These are phyloP conservation scores for Altica lythri DNA, from an alignment of 2,888 invertebrate species.

Conservation along the genomic window DNA sequence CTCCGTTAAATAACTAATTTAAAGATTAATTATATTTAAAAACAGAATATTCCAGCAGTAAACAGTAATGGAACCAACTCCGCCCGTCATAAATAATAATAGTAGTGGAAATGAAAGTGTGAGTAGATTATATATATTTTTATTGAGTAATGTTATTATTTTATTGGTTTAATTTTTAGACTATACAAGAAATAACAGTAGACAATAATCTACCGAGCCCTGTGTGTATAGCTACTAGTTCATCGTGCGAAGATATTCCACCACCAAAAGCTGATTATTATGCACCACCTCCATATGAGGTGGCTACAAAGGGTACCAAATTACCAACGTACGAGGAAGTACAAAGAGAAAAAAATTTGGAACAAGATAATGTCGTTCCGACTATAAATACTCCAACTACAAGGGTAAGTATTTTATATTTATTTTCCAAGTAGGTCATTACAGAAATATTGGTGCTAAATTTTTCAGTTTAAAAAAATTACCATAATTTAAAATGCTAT, in stretches of 20 bases:
- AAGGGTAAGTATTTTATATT: conserved; percentile 39
- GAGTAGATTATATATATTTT: conserved; percentile 6
- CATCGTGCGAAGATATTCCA: conserved; percentile 67
- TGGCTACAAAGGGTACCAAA: conserved; percentile 75
- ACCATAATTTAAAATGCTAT: too few relatives aligned
- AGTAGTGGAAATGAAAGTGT: conserved; percentile 24
- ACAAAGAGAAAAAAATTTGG: conserved; percentile 81
- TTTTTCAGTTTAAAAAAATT: too few relatives aligned
- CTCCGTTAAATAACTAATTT: too few relatives aligned
- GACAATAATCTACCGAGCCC: conserved; percentile 32
- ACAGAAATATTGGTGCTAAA: too few relatives aligned
- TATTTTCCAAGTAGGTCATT: not conserved
- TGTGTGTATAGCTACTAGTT: conserved; percentile 41
- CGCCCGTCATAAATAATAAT: conserved; percentile 33
- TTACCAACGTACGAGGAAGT: conserved; percentile 92
- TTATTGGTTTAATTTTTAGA: conserved; percentile 21
- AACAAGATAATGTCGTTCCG: conserved; percentile 58
- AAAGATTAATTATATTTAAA: too few relatives aligned
- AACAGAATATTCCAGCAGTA: not conserved
- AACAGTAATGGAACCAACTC: conserved; percentile 40
- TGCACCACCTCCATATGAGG: conserved; percentile 87
- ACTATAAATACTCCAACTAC: conserved; percentile 36
- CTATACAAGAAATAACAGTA: conserved; percentile 32
- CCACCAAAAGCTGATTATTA: conserved; percentile 84
- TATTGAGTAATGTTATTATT: conserved; percentile 14